Base-by-base conservation (phyloP, 2,797 vertebrate species). In the Trichosurus vulpecula region DNA sequence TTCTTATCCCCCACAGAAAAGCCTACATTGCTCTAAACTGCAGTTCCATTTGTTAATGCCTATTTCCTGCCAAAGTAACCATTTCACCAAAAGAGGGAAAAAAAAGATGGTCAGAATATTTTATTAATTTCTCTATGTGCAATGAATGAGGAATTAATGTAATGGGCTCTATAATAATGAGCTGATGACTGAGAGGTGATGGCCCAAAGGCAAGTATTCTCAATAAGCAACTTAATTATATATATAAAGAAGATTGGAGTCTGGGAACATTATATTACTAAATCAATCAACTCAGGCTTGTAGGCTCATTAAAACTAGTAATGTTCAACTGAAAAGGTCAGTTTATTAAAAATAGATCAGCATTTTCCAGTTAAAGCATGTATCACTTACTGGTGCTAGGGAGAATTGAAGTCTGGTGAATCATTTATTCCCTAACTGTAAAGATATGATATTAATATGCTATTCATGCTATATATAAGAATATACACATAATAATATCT, bases 11-110 rank as follows among this genome's bases (percentile, higher is more conserved):
- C 96, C 0, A 92, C 95, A 94, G 96, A 98, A 97, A 98, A 98
- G 95, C 81, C 97, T 52, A 0, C 95, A 93, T 94, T 97, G 94
- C 98, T 96, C 91, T 94, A 51, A 90, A 96, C 94, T 95, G 89
- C 94, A 92, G 97, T 98, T 99, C 98, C 98, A 98, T 98, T 98
- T 93, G 96, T 98, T 98, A 98, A 99, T 98, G 97, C 91, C 97
- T 95, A 55, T 96, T 93, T 98, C 96, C 97, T 98, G 98, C 98
- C 98, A 98, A 98, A 98, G 95, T 97, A 98, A 98, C 97, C 97
- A 98, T 9, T 57, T 56, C 52, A 91, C 94, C 90, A 87, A 94
- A 0, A 31, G 95, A 0, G 66, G 10, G 92, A 95, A 97, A 98
- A 93, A 94, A 96, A 96, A 6, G 5, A 94, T 0, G 0, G 55